phyloP scores from a whole-genome alignment of 2,888 invertebrate genomes.

The Xestia c-nigrum region DNA sequence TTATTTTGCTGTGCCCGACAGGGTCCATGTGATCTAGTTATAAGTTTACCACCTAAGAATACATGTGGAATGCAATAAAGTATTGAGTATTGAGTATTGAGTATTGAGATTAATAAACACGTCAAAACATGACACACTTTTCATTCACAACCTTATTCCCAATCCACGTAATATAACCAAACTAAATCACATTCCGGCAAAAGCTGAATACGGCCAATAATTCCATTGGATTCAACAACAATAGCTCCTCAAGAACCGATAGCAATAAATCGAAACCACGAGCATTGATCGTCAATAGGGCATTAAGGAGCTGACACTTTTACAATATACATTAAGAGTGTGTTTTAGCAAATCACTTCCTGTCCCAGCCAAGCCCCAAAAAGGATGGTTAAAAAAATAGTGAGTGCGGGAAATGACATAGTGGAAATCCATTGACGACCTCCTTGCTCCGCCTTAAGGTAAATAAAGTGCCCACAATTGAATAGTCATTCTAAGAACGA shows the following conservation, averaged over 20 bases:
- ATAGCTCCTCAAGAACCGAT: constrained; percentile 84
- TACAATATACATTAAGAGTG: constrained; percentile 88
- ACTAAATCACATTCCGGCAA: constrained; percentile 76
- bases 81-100: no score
- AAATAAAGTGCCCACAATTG: constrained; percentile 87
- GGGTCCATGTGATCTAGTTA: no score
- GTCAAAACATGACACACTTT: constrained; percentile 50
- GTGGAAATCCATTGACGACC: constrained; percentile 83
- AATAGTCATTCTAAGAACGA: constrained; percentile 83
- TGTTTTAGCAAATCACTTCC: constrained; percentile 90
- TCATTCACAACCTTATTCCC: constrained; percentile 59
- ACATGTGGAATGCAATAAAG: no score
- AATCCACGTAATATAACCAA: constrained; percentile 74
- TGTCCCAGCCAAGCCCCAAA: constrained; percentile 76
- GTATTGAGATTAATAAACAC: constrained; percentile 49
- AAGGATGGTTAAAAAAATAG: constrained; percentile 84
- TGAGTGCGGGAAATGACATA: constrained; percentile 88
- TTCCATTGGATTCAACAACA: constrained; percentile 84
- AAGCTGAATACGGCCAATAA: constrained; percentile 81
- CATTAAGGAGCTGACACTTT: constrained; percentile 86
- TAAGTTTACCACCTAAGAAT: no score
- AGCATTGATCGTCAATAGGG: constrained; percentile 86
- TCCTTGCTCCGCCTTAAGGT: constrained; percentile 77
- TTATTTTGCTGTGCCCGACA: no score
- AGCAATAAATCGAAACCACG: constrained; percentile 86